Conservation (phyloP, 2,113 vertebrate species). For the Ornithorhynchus anatinus region DNA sequence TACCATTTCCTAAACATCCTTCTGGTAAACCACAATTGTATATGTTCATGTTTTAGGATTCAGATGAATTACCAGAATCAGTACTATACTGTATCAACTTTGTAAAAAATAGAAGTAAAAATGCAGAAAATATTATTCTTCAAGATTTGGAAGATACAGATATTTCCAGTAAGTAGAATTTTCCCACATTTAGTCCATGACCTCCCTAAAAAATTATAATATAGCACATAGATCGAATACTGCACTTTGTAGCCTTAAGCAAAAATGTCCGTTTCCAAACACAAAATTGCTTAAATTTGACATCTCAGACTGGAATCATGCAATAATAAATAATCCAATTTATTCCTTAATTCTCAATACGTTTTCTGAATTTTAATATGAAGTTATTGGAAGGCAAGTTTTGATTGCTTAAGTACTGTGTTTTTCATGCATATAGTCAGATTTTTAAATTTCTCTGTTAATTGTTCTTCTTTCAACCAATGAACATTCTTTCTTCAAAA, state of each 20-base stretch:
- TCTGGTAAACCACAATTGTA: neutral
- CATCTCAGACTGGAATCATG: neutral
- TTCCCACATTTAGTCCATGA: neutral
- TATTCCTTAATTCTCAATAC: too few relatives aligned
- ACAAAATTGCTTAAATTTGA: neutral
- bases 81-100: conserved; percentile 78
- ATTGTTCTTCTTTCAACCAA: too few relatives aligned
- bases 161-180: conserved; percentile 57
- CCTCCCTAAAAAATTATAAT: neutral
- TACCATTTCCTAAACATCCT: neutral
- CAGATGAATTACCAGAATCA: conserved; percentile 77
- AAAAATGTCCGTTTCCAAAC: neutral
- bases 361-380: too few relatives aligned
- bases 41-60: conserved; percentile 54
- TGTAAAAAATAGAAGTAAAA: conserved; percentile 71
- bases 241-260: too few relatives aligned
- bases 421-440: too few relatives aligned
- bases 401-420: too few relatives aligned
- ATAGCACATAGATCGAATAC: neutral
- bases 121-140: conserved; percentile 77
- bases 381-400: too few relatives aligned
- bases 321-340: too few relatives aligned
- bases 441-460: too few relatives aligned
- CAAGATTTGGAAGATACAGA: conserved; percentile 73
- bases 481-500: too few relatives aligned